Evolutionary conservation across 92 coral and sea anemone genomes (phyloP), one percentile per base, ranked within the genome.

Genomic region (Porites evermanni): DNA sequence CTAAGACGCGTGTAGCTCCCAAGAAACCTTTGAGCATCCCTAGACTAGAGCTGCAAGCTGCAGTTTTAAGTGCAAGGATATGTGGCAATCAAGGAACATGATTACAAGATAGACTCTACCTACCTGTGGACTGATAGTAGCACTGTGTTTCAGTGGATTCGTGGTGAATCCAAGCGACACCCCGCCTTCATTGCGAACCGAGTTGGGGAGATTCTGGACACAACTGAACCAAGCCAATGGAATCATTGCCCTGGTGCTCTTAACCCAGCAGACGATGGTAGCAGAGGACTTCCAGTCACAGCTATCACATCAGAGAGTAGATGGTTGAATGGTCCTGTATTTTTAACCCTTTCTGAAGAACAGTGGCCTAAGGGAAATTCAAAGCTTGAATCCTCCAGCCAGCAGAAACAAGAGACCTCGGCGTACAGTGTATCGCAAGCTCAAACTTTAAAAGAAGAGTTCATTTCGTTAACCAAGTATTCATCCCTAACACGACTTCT

Each of bases 321-420:
- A 54, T 92, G 91, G 93, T 82, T 90, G 4, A 80, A 38, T 74
- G 93, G 95, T n/a, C 93, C 92, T 6, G 86, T 75, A 14, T 92
- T 92, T 23, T 80, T 92, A 8, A n/a, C 9, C 12, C 74, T 59
- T 0, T 59, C 86, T 13, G 85, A 83, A 20, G 44, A 38, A 20
- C 69, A 70, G 53, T 83, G 92, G 85, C 78, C 91, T 17, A 77
- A 64, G 58, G 88, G 74, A 29, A 82, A 73, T 61, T 12, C 91
- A 59, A 88, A 23, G 26, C 81, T 67, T 67, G 44, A 70, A 63
- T 3, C 66, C 47, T 17, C 73, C 68, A 52, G 14, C 23, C 63
- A 53, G 60, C 60, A 54, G 60, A 54, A 54, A 54, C 60, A 54
- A 54, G 60, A 54, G 3, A 13, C 14, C 2, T 9, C 60, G 10